Base-by-base conservation (phyloP, 92 coral and sea anemone species). In the Bergia puertoricense region DNA sequence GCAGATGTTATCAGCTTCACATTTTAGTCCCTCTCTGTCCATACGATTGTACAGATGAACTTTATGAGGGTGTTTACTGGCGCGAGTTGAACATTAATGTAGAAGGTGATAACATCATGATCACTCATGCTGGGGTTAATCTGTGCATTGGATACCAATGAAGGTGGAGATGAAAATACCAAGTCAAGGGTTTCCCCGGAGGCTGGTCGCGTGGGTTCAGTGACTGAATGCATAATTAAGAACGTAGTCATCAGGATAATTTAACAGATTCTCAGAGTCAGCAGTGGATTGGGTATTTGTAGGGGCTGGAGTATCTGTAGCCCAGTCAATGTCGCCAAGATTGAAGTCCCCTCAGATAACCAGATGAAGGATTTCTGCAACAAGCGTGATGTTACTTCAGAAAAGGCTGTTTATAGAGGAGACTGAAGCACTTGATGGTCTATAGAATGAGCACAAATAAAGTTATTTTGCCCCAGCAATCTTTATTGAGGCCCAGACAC, bases 401-500 rank as follows among this genome's bases (percentile, higher is more conserved):
- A 8, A 20, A 72, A n/a, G 76, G 76, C 43, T 72, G 41, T 72
- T 5, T 72, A 72, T 72, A 0, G 76, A 40, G 76, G 76, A 72
- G 76, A 72, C 76, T 2, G 76, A 72, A 16, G 76, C 76, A 72
- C 41, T 72, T 72, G 76, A 16, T 72, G 76, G 76, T 72, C 14
- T 36, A 72, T 72, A 72, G 76, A 72, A 72, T 72, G 76, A 72
- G 76, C 44, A 72, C 8, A 72, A 72, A 72, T 72, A 72, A 72
- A 72, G 76, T 72, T 72, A 0, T 7, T 72, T 72, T 72, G 76
- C 76, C 76, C 76, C 76, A 36, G 76, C 76, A 4, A 72, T 72
- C 76, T 72, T 72, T 30, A 72, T 72, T 72, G 76, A 72, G 76
- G 76, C 76, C 76, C 76, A 72, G 43, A 72, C 76, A 72, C 76